These are phyloP conservation scores for Drosophila anomalata DNA, from an alignment of 2,888 invertebrate species.

Conservation along the genomic window DNA sequence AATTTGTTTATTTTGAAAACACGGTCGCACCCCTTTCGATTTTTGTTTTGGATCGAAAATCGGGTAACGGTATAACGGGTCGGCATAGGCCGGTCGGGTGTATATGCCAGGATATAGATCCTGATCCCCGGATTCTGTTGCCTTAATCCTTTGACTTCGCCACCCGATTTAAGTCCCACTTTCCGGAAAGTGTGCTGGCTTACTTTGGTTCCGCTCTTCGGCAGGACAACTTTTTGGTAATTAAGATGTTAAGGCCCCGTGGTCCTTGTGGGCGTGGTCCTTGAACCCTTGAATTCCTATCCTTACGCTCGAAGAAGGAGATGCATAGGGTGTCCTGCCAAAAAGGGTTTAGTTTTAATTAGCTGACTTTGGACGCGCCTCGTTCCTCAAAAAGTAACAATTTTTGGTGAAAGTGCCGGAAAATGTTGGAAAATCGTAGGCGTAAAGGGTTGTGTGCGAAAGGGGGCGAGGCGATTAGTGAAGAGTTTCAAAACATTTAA, in stretches of 20 bases:
- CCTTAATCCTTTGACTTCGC: slow-evolving; percentile 72
- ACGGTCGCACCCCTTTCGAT: slow-evolving; percentile 74
- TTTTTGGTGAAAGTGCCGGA: background rate
- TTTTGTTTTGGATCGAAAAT: slow-evolving; percentile 12
- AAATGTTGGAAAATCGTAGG: slow-evolving; percentile 3
- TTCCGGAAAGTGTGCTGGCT: slow-evolving; percentile 77
- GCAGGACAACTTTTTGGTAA: slow-evolving; percentile 65
- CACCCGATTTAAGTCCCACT: slow-evolving; percentile 46
- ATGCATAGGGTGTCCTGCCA: slow-evolving; percentile 15
- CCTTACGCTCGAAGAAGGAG: slow-evolving; percentile 1
- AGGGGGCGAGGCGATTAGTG: slow-evolving; percentile 22
- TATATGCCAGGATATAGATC: slow-evolving; percentile 32
- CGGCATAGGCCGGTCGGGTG: background rate
- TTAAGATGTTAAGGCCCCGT: slow-evolving; percentile 60
- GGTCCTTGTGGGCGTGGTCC: slow-evolving; percentile 46
- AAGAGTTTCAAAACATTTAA: slow-evolving; percentile 19
- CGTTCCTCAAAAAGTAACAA: background rate
- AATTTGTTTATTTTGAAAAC: slow-evolving; percentile 80
- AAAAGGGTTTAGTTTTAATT: slow-evolving; percentile 71
- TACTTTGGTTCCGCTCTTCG: slow-evolving; percentile 68
- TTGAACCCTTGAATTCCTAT: background rate
- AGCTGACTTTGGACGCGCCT: slow-evolving; percentile 70
- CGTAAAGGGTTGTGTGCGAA: slow-evolving; percentile 1
- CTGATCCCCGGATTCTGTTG: slow-evolving; percentile 28
- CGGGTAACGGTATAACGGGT: background rate